Conservation (phyloP, 2,797 vertebrate genomes). For the Malurus splendens region DNA sequence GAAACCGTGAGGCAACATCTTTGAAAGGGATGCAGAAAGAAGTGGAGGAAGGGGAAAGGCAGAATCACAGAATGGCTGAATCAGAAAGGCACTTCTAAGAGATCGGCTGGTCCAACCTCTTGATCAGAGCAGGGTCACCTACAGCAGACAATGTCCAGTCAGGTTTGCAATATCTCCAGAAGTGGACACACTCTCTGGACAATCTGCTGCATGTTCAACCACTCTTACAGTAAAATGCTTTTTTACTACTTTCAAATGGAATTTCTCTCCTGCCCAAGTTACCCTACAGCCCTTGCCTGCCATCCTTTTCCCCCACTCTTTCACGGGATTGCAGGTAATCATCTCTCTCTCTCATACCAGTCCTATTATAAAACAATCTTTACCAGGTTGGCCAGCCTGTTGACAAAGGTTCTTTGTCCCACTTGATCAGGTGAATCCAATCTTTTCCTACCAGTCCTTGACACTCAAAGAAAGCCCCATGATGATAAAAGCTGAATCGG, state of each 20-base stretch:
- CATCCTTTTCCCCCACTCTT: neutral
- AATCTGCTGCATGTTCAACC: neutral
- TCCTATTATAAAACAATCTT: neutral
- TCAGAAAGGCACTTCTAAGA: neutral
- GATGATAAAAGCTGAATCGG: neutral
- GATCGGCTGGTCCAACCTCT: neutral
- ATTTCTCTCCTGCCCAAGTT: neutral
- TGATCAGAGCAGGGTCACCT: neutral
- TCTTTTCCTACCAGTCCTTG: neutral
- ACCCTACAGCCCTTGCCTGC: neutral
- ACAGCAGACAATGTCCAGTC: neutral
- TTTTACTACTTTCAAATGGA: neutral
- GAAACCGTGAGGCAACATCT: neutral
- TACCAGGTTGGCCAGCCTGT: neutral
- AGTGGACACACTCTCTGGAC: neutral
- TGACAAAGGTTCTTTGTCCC: neutral
- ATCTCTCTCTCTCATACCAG: neutral
- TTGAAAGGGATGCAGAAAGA: neutral
- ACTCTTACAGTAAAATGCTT: neutral
- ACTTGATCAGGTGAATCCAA: neutral
- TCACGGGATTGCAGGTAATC: neutral
- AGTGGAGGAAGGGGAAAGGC: neutral
- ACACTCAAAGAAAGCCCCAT: neutral
- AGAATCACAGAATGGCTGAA: neutral
- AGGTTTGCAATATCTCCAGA: neutral